Base-by-base conservation (phyloP, 2,797 vertebrate species). In the Decapterus maruadsi region DNA sequence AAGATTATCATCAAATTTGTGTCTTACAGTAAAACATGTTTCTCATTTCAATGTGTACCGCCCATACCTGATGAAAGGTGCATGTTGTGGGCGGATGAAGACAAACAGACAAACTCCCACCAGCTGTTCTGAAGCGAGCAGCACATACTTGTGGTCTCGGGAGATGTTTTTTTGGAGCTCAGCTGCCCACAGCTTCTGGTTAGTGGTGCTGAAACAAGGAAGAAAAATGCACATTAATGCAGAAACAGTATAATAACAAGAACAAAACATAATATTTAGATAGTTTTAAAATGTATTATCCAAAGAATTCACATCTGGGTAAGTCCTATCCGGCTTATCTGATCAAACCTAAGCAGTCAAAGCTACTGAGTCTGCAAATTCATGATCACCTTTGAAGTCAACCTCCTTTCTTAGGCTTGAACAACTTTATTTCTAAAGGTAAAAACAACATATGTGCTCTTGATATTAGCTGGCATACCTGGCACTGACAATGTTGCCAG, bases 111-210 rank as follows among this genome's bases (percentile, higher is more conserved):
- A 99, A 68, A 99, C 98, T 1, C 98, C 98, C 89, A 99, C 98
- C 70, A 99, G 90, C 92, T 99, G 98, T 93, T 99, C 98, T 0
- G 98, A 99, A 16, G 98, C 97, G 75, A 99, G 94, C 75, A 99
- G 95, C 78, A 99, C 98, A 0, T 99, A 99, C 87, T 99, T 99
- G 90, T 96, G 94, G 89, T 99, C 98, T 74, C 98, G 95, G 0
- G 98, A 99, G 88, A 99, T 95, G 80, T 96, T 98, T 93, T 99
- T 99, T 88, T 99, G 98, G n/a, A 99, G 94, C 87, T 99, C 98
- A 46, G 94, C 97, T 14, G 98, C 98, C 98, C 98, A 99, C n/a
- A 99, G 94, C 90, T 99, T 99, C 93, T 99, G 98, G 90, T 99
- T 99, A 4, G 98, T 98, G 54, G 98, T 99, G 95, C 98, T 99